These are phyloP conservation scores for Cheirogaleus major DNA, from an alignment of 2,797 vertebrate species.

Conservation along the genomic window DNA sequence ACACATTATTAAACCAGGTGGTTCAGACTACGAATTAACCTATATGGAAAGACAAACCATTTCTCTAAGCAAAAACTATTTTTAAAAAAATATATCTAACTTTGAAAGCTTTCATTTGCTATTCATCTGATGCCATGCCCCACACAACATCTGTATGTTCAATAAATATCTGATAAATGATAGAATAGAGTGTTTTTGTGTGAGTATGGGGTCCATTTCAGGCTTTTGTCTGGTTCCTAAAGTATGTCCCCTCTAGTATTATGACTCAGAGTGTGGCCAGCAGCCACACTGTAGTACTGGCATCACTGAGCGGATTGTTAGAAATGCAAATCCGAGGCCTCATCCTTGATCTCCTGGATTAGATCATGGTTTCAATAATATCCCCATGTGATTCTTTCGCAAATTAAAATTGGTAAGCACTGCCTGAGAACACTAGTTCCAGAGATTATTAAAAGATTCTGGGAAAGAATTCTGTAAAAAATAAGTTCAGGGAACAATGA, in stretches of 20 bases:
- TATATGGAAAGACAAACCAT: not conserved
- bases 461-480: not conserved
- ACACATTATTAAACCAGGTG: not conserved
- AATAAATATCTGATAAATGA: not conserved
- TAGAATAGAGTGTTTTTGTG: not conserved
- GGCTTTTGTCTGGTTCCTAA: not conserved
- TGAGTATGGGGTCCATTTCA: not conserved
- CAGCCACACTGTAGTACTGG: not conserved
- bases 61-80: not conserved
- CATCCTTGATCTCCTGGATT: not conserved
- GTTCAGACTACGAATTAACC: not conserved
- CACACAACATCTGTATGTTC: not conserved
- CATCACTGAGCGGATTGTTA: not conserved
- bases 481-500: not conserved
- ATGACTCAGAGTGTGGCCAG: not conserved
- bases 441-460: not conserved
- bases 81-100: not conserved
- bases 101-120: not conserved
- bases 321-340: not conserved
- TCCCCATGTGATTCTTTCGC: not conserved
- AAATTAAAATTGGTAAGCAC: not conserved
- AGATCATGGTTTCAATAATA: not conserved
- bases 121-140: not conserved
- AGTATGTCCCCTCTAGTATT: not conserved
- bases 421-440: not conserved